These are phyloP conservation scores for Apostichopus parvimensis DNA, from an alignment of 35 echinoderm and acorn worm genomes.

Conservation along the genomic window DNA sequence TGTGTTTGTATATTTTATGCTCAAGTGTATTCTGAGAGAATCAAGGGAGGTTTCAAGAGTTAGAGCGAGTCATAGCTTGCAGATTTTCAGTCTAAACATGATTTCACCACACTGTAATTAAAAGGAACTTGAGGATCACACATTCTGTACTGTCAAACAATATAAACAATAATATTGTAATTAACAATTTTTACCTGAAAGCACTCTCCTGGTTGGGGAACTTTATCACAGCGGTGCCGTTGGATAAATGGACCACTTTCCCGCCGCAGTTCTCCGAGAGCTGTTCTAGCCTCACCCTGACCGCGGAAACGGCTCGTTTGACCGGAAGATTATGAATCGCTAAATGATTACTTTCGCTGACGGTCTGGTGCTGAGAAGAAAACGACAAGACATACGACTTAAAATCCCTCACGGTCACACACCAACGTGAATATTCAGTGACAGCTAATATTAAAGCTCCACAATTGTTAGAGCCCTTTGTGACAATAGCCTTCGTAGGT, in stretches of 20 bases:
- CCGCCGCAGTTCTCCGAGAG: constrained; percentile 98
- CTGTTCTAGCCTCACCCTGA: constrained; percentile 76
- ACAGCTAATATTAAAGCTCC: neutral
- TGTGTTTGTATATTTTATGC: no score
- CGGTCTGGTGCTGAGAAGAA: constrained; percentile 10
- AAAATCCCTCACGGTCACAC: neutral
- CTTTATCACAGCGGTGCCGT: constrained; percentile 80
- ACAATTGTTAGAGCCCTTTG: neutral
- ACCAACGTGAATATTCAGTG: neutral
- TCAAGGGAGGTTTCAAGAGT: no score
- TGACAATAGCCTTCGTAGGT: no score
- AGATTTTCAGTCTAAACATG: no score
- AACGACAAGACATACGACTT: neutral
- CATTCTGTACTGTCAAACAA: no score
- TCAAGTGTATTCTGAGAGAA: no score
- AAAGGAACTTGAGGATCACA: no score
- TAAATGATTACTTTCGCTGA: constrained; percentile 64
- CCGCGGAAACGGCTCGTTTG: constrained; percentile 36
- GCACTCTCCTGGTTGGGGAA: constrained; percentile 90
- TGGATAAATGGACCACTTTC: constrained; percentile 70
- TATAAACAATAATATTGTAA: no score
- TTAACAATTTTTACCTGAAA: constrained; percentile 47
- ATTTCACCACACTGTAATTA: no score
- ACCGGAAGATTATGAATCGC: constrained; percentile 79
- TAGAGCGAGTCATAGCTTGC: no score